Percentiles rank a stretch among this genome's conserved stretches.
These are phyloP conservation scores for Danio rerio DNA, from an alignment of 2,113 vertebrate genomes.

Conservation along the genomic window DNA sequence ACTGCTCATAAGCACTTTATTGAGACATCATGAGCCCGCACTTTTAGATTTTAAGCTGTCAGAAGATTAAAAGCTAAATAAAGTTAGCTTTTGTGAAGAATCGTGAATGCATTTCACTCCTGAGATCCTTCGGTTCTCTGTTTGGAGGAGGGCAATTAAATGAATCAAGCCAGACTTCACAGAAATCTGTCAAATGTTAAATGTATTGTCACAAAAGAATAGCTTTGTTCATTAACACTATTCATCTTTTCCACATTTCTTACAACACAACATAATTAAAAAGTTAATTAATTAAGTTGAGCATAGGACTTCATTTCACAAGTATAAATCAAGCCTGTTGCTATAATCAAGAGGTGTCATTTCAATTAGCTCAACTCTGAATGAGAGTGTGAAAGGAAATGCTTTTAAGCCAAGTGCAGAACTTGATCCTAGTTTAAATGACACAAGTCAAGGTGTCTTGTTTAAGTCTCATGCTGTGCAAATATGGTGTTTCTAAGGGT, in stretches of 20 bases:
- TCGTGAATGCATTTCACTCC: background rate
- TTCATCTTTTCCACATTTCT: background rate
- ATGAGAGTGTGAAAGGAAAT: constrained; percentile 7
- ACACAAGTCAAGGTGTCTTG: background rate
- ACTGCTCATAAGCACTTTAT: constrained; percentile 4
- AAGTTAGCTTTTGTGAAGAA: background rate
- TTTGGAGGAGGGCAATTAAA: background rate
- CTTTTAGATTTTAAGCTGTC: background rate
- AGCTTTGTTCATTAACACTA: constrained; percentile 3
- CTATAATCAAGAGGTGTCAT: constrained; percentile 16
- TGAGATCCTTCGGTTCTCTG: background rate
- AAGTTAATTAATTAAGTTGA: constrained; percentile 49
- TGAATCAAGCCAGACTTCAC: constrained; percentile 18
- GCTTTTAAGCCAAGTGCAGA: background rate
- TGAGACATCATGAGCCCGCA: background rate
- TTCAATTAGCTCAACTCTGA: constrained; percentile 2
- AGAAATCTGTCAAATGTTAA: background rate
- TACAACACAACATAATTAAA: constrained; percentile 34
- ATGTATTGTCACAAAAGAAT: background rate
- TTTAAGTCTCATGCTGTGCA: background rate
- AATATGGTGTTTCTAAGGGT: no score
- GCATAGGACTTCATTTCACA: constrained; percentile 28
- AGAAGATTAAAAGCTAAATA: background rate
- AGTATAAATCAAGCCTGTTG: constrained; percentile 36
- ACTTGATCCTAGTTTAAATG: background rate